phyloP scores from a whole-genome alignment of 1,140 invertebrate species.

The Grapholita molesta region DNA sequence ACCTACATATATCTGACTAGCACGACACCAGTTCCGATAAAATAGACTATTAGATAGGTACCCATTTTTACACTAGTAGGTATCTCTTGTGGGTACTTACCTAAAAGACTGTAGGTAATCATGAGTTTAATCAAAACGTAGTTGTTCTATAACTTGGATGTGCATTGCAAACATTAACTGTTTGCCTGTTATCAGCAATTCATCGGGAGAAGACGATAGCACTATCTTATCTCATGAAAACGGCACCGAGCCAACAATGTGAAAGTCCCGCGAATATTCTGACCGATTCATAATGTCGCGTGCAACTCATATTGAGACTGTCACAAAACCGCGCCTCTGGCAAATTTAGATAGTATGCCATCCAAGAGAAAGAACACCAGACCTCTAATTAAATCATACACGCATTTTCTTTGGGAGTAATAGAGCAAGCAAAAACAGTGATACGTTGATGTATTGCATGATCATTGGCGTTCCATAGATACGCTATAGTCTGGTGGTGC shows the following conservation, averaged over 20 bases:
- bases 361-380: background rate
- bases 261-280: conserved; percentile 7
- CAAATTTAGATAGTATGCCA: background rate
- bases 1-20: too few relatives aligned
- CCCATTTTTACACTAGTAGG: too few relatives aligned
- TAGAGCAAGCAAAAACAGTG: background rate
- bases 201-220: background rate
- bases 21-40: too few relatives aligned
- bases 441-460: background rate
- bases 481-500: conserved; percentile 10
- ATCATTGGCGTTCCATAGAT: background rate
- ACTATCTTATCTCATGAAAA: conserved; percentile 13
- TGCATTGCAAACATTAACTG: background rate
- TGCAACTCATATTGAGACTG: background rate
- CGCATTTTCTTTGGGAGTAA: background rate
- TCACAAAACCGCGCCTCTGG: background rate
- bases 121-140: background rate
- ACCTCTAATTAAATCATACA: background rate
- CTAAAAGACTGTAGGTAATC: background rate
- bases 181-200: background rate
- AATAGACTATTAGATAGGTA: too few relatives aligned
- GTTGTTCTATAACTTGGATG: background rate
- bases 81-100: too few relatives aligned
- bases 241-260: conserved; percentile 6
- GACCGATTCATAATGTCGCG: background rate